Base-by-base conservation (phyloP, 2,797 vertebrate species). In the Falco peregrinus region DNA sequence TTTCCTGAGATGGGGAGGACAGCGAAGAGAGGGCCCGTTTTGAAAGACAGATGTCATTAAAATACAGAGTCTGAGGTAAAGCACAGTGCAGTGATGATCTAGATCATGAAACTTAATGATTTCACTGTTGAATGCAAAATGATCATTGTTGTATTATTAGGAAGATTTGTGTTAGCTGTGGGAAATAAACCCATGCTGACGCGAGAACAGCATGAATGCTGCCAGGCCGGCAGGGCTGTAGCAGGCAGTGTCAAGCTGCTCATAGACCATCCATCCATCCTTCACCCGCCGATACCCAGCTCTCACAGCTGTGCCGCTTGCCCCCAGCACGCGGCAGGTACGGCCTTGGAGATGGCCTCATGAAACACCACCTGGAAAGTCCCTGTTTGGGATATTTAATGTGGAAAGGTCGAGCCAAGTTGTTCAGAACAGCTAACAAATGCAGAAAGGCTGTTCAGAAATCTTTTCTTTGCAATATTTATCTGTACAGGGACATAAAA, bases 321-420 rank as follows among this genome's bases (percentile, higher is more conserved):
- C 18, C 50, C 35, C 31, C 22, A 3, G 80, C 8, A 5, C 45
- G 17, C 18, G 45, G 45, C 17, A 45, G 17, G 45, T 45, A 45
- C 0, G 9, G 21, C 9, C 11, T 41, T 51, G 71, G 61, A 22
- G 43, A 1, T 0, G 1, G 35, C 14, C 43, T 33, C 15, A 1
- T 1, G 9, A 28, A 22, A 18, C 33, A 2, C 5, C 5, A 1
- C 9, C 33, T 1, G 6, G 13, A 0, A 31, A 11, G 21, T 41
- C 29, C 71, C n/a, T 6, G 2, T 13, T 10, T 10, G 51, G 54
- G 28, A 2, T 22, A 11, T 16, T 41, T 6, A 3, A 11, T 4
- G 25, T 5, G 28, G 35, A 21, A 25, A 21, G 11, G 4, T 7
- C 33, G 81, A 8, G 43, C 47, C 0, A 16, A 56, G 50, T 1